A percentile compares a stretch with the other conserved stretches of the same genome.
These are phyloP conservation scores for Aythya baeri DNA, from an alignment of 2,113 vertebrate genomes.

Conservation along the genomic window DNA sequence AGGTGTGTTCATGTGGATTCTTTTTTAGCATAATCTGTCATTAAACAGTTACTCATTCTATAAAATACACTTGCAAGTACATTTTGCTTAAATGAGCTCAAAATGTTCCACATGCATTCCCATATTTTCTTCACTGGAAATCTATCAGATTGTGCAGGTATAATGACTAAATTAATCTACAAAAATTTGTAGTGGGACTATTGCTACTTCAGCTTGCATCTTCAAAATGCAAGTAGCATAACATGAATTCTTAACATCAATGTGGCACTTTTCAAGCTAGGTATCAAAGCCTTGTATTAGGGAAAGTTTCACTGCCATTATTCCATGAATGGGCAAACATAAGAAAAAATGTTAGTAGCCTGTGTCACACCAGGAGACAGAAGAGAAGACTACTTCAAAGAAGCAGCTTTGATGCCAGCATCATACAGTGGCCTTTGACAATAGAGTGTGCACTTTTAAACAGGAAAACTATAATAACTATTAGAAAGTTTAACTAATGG, in stretches of 20 bases:
- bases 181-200: neutral
- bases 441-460: neutral
- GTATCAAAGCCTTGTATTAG: neutral
- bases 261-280: fast-evolving
- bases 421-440: neutral
- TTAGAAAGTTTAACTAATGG: neutral
- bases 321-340: neutral
- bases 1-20: neutral
- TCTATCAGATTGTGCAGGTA: neutral
- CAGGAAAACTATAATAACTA: neutral
- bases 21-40: neutral
- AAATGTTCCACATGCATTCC: neutral
- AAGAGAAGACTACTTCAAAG: neutral
- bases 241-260: neutral
- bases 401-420: neutral
- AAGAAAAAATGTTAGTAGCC: neutral
- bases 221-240: neutral
- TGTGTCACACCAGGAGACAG: neutral
- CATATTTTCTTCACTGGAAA: neutral
- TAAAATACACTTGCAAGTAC: neutral
- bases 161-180: neutral
- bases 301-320: neutral
- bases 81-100: neutral
- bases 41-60: neutral
- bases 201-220: neutral